These are phyloP conservation scores for Natrix natrix DNA, from an alignment of 2,797 vertebrate genomes.

Conservation along the genomic window DNA sequence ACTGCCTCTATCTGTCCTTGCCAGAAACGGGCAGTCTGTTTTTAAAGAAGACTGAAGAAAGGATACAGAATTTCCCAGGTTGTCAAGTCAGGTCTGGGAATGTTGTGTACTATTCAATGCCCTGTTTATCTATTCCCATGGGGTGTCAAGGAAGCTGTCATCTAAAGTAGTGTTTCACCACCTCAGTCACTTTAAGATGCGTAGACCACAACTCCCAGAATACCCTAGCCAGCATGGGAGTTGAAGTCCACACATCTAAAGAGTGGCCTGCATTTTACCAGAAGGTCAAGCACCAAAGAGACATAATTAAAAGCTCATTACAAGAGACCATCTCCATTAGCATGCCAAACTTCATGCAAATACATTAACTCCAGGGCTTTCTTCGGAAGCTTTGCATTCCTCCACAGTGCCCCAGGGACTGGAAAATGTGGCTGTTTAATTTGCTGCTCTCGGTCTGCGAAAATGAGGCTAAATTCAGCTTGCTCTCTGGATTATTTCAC, in stretches of 20 bases:
- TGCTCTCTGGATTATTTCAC: conserved; percentile 77
- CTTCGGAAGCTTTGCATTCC: conserved; percentile 83
- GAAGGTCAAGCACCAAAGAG: conserved; percentile 91
- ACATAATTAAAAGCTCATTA: conserved; percentile 99
- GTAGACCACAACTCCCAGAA: neutral
- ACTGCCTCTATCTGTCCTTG: neutral
- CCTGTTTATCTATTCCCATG: conserved; percentile 79
- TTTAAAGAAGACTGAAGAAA: neutral
- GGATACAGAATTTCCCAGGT: conserved; percentile 22
- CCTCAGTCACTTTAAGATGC: neutral
- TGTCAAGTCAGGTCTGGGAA: conserved; percentile 76
- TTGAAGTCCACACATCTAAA: neutral
- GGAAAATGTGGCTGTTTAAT: conserved; percentile 66
- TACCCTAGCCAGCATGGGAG: neutral
- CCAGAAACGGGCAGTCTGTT: neutral
- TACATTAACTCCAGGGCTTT: conserved; percentile 84
- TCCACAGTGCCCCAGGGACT: conserved; percentile 68
- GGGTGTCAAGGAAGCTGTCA: conserved; percentile 80
- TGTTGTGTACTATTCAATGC: conserved; percentile 76
- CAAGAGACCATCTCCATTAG: conserved; percentile 91
- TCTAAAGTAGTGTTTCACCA: conserved; percentile 45
- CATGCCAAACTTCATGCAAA: conserved; percentile 87
- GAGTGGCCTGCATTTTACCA: conserved; percentile 79
- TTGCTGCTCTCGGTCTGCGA: conserved; percentile 65
- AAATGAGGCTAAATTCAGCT: conserved; percentile 69